phyloP scores from a whole-genome alignment of 2,797 vertebrate genomes.

The Graptemys geographica region DNA sequence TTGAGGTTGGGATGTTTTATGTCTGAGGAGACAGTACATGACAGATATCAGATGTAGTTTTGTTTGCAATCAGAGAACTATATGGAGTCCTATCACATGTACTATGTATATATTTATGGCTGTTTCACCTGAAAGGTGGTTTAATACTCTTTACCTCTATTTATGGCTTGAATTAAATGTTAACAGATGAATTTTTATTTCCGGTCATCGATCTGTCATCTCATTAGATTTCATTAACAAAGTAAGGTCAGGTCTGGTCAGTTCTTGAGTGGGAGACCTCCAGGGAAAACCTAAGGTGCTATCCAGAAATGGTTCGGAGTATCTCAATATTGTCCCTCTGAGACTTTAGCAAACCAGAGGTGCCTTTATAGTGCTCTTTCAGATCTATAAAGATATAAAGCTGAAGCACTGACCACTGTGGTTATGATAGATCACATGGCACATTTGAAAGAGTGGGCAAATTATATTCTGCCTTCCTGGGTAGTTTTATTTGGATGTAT shows the following conservation, averaged over 20 bases:
- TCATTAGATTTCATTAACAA: slow-evolving; percentile 28
- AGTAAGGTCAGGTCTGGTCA: slow-evolving; percentile 23
- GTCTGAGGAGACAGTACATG: not conserved
- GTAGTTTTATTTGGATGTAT: not conserved
- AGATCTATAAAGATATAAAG: not conserved
- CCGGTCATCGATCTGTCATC: not conserved
- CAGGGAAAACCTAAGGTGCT: not conserved
- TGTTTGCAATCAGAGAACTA: too few species aligned
- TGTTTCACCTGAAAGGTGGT: not conserved
- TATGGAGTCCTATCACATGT: too few species aligned
- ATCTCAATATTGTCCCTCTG: not conserved
- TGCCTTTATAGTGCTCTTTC: not conserved
- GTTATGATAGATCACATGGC: not conserved
- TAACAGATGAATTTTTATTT: not conserved
- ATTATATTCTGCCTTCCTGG: not conserved
- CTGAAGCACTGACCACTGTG: not conserved
- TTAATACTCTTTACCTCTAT: not conserved
- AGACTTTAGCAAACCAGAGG: not conserved
- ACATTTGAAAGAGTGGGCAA: not conserved
- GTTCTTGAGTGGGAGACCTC: slow-evolving; percentile 8
- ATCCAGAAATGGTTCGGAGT: not conserved
- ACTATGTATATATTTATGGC: not conserved
- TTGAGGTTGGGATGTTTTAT: not conserved
- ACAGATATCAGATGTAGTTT: not conserved
- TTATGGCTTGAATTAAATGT: not conserved